Evolutionary conservation across 2,797 vertebrate species (phyloP).

Genomic region (Pempheris klunzingeri): DNA sequence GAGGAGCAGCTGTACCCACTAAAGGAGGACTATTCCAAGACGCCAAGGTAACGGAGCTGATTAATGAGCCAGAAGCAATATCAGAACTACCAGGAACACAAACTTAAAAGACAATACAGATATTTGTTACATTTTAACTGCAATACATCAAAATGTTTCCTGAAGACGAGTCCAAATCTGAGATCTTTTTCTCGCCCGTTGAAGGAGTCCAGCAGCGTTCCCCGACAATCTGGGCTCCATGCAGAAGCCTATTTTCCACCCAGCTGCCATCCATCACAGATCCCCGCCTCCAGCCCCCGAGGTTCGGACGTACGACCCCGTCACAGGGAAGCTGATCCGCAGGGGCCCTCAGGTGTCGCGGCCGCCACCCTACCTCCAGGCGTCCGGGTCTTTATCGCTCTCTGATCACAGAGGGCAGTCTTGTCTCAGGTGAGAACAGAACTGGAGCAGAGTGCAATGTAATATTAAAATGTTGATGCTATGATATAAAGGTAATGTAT

Average conservation of each 20-base stretch:
- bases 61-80: neutral
- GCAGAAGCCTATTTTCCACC: constrained; percentile 87
- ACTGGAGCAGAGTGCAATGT: neutral
- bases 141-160: neutral
- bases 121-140: neutral
- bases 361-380: constrained; percentile 83
- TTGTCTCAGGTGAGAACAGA: constrained; percentile 89
- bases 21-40: constrained; percentile 90
- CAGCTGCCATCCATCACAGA: constrained; percentile 88
- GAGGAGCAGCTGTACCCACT: constrained; percentile 95
- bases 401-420: constrained; percentile 87
- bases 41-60: constrained; percentile 83
- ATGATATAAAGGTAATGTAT: neutral
- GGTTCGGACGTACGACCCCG: constrained; percentile 92
- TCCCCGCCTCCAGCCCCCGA: constrained; percentile 85
- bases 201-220: constrained; percentile 90
- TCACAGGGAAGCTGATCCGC: constrained; percentile 96
- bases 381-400: constrained; percentile 80
- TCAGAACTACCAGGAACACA: no score
- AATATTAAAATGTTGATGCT: neutral
- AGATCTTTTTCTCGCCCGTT: constrained; percentile 1
- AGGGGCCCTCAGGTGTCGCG: constrained; percentile 82
- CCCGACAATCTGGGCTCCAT: constrained; percentile 84
- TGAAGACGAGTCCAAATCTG: neutral
- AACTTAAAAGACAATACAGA: neutral